These are phyloP conservation scores for Myotis myotis DNA, from an alignment of 2,797 vertebrate genomes.

Conservation along the genomic window DNA sequence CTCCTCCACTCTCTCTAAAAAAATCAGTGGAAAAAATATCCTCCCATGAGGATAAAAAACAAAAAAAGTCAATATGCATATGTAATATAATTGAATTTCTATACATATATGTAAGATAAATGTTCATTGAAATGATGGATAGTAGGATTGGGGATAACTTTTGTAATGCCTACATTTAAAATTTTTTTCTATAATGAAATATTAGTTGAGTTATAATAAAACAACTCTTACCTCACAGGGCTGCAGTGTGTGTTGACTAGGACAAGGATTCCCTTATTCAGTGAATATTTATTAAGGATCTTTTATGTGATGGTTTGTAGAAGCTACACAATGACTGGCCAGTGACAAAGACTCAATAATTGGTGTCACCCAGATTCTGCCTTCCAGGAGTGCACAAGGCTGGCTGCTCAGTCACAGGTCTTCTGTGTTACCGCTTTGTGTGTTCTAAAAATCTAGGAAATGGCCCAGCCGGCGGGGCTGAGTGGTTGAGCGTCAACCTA, in stretches of 20 bases:
- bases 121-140: neutral
- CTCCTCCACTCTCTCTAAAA: too few species aligned
- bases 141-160: neutral
- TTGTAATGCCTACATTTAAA: neutral
- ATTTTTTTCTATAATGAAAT: constrained; percentile 46
- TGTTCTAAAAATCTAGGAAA: neutral
- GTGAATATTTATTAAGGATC: constrained; percentile 8
- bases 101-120: neutral
- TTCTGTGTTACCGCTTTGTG: neutral
- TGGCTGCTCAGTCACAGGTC: neutral
- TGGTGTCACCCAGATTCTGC: neutral
- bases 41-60: neutral
- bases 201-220: constrained; percentile 10
- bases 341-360: neutral
- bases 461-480: too few species aligned
- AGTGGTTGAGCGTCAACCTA: too few species aligned
- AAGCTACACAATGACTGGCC: neutral
- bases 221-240: neutral
- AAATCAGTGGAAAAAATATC: too few species aligned
- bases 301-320: neutral
- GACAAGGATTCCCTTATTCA: neutral
- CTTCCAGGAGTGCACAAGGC: neutral
- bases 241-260: constrained; percentile 13
- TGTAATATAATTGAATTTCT: neutral
- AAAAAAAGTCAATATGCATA: neutral